A percentile compares a stretch with the other conserved stretches of the same genome.
phyloP scores from a whole-genome alignment of 2,797 vertebrate genomes.

The Diceros bicornis region DNA sequence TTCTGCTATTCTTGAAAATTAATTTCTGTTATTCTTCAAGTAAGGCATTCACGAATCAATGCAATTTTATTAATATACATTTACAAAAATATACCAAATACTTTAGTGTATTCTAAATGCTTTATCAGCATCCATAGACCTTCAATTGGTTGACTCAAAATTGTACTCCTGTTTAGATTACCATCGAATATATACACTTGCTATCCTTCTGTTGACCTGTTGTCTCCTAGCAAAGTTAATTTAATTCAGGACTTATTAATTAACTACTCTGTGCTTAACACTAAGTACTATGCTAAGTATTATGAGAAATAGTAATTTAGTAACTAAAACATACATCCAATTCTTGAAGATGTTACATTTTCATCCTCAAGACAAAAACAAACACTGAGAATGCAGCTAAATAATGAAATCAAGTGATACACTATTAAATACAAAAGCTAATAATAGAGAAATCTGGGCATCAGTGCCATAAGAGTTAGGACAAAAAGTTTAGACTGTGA shows the following conservation, averaged over 20 bases:
- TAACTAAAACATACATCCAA: conserved; percentile 6
- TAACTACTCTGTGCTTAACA: neutral
- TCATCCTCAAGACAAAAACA: neutral
- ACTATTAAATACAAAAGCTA: neutral
- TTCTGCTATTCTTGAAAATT: conserved; percentile 49
- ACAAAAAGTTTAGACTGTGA: conserved; percentile 13
- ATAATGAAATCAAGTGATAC: neutral
- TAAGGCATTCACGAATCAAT: conserved; percentile 1
- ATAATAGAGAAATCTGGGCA: neutral
- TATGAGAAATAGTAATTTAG: neutral
- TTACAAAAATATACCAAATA: neutral
- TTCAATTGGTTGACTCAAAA: neutral
- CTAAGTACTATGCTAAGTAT: neutral
- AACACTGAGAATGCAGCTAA: neutral
- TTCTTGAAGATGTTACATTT: neutral
- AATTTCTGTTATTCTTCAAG: conserved; percentile 38
- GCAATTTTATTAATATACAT: neutral
- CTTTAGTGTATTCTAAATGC: neutral
- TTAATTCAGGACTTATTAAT: conserved; percentile 19
- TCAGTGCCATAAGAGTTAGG: neutral
- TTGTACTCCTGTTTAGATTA: neutral
- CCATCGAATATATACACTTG: neutral
- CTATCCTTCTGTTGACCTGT: neutral
- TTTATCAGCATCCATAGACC: neutral
- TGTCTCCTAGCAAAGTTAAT: conserved; percentile 39